Base-by-base conservation (phyloP, 2,113 vertebrate species). In the Penelope pileata region DNA sequence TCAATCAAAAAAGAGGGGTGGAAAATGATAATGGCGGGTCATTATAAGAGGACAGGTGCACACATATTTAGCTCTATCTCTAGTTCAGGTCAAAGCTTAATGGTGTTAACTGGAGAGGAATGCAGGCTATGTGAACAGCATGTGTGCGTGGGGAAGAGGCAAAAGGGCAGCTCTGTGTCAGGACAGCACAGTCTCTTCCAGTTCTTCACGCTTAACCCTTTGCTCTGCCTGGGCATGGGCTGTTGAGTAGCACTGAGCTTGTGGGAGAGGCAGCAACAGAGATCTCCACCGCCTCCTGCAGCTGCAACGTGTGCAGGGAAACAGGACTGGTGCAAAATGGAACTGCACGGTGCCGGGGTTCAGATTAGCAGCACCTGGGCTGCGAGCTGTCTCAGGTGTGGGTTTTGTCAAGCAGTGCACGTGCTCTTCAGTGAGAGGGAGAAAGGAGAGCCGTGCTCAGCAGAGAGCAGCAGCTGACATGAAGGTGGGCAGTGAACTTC, bases 1-100 rank as follows among this genome's bases (percentile, higher is more conserved):
- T 98, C 98, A 96, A 95, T 98, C 97, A 97, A 58, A 96, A 96
- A 95, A 82, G 68, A 91, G 93, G 84, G 93, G 90, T 93, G 80
- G 96, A 85, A 97, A 95, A 97, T 95, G 96, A 93, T 97, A 96
- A 97, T 94, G 92, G 88, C 81, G 72, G 94, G 97, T 94, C 96
- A 90, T 94, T 95, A 96, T 82, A 95, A 93, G 92, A 72, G 40
- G 92, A 88, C 97, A 98, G 97, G 97, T 98, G 97, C 92, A 89
- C 78, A 95, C 88, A 82, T 91, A 82, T 93, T 95, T 95, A 96
- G 94, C 88, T 96, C 92, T n/a, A 4, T 92, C 81, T 97, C 95
- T 94, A 70, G 94, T 79, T 96, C 79, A 78, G 93, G 82, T 94
- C 96, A 94, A 87, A 93, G 82, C 85, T 91, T 80, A 94, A 92